Conservation (phyloP, 2,113 vertebrate genomes). For the Apteryx mantelli region DNA sequence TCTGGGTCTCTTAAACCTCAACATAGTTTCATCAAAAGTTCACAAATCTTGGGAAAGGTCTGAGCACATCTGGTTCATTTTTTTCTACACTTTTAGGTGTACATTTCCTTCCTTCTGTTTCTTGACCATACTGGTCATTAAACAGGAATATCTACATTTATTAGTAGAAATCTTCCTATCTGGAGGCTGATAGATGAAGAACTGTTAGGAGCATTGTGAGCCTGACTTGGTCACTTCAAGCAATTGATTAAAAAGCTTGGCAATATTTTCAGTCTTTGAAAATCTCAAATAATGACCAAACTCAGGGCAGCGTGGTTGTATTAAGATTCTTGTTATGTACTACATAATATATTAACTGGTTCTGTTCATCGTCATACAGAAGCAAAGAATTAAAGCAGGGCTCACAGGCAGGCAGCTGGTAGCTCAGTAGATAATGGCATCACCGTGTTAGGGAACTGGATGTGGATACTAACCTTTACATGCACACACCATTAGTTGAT, state of each 20-base stretch:
- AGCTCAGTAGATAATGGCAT: not conserved
- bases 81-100: not conserved
- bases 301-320: not conserved
- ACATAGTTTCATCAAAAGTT: not conserved
- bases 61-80: not conserved
- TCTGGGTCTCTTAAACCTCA: not conserved
- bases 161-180: not conserved
- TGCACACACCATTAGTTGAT: not conserved
- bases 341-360: not conserved
- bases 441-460: not conserved
- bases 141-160: not conserved
- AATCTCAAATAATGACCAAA: not conserved
- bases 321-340: not conserved
- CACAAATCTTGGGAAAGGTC: not conserved
- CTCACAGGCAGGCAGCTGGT: not conserved
- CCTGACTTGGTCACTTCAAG: not conserved
- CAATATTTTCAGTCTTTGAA: not conserved
- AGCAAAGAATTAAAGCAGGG: not conserved
- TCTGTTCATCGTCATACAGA: not conserved
- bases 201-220: not conserved
- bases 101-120: not conserved
- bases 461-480: not conserved
- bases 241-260: not conserved
- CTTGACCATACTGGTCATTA: not conserved
- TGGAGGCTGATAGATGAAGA: not conserved